Base-by-base conservation (phyloP, 2,888 invertebrate species). In the Tricholauxania praeusta region DNA sequence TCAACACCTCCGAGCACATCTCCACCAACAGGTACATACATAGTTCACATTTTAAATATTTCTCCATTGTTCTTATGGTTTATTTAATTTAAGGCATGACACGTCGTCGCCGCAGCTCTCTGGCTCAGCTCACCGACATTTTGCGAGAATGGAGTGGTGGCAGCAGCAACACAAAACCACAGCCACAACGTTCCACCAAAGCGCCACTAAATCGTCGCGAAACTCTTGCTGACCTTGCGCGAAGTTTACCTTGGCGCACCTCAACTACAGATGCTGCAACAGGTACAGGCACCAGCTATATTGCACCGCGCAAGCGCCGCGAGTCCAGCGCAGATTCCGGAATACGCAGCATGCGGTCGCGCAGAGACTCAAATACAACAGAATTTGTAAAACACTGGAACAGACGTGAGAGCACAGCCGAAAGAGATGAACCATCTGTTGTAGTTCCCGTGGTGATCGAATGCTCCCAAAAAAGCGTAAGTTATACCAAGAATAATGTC, bases 271-370 rank as follows among this genome's bases (percentile, higher is more conserved):
- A 91, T 74, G 85, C 88, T 7, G 82, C 87, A 55, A 86, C 84
- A 12, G 78, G 77, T 15, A 74, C 76, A 15, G 89, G 89, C 81
- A 88, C 89, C 72, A 76, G 78, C 49, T 79, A 72, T 12, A 82
- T 81, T 63, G 89, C 89, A 8, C 84, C 86, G 10, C 89, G 93
- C 51, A 95, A 95, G 82, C 90, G 96, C n/a, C 90, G 96, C 67
- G 96, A 96, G 84, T 95, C 95, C 32, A 95, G 95, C 73, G 95
- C 94, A 62, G 96, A 96, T 86, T 94, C 95, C 0, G 94, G 95
- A 65, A 93, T 95, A 77, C 92, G 94, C 82, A 93, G 93, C 39
- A 91, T 92, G 84, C 91, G 92, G 70, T 93, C 93, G 4, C 90
- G 94, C 15, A 89, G 93, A 12, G 94, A 94, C 80, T 94, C 94